These are phyloP conservation scores for Lampris incognitus DNA, from an alignment of 2,113 vertebrate genomes.

Conservation along the genomic window DNA sequence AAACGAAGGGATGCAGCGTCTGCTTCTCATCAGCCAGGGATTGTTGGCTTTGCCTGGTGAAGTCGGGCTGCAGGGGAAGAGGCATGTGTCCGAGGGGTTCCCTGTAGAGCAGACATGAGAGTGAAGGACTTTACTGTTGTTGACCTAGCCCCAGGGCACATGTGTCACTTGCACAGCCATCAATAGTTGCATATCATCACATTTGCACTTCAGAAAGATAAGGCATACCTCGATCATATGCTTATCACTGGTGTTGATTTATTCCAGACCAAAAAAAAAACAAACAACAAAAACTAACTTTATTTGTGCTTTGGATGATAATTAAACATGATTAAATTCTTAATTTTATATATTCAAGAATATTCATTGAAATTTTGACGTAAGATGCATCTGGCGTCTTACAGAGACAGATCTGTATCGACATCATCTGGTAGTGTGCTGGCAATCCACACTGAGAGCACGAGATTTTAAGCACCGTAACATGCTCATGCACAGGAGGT, in stretches of 20 bases:
- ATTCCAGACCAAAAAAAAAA: slow-evolving; percentile 2
- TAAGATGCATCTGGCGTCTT: background rate
- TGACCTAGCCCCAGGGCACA: slow-evolving; percentile 82
- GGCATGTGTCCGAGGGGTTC: slow-evolving; percentile 68
- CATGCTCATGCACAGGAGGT: background rate
- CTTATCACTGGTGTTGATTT: slow-evolving; percentile 16
- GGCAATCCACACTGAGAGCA: too few relatives aligned
- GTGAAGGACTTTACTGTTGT: slow-evolving; percentile 71
- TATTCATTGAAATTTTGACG: background rate
- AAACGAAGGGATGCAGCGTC: slow-evolving; percentile 39
- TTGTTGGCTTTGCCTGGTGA: slow-evolving; percentile 54
- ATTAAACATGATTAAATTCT: background rate
- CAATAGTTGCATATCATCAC: slow-evolving; percentile 66
- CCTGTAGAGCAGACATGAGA: slow-evolving; percentile 70
- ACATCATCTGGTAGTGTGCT: background rate
- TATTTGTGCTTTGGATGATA: background rate
- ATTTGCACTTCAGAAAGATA: slow-evolving; percentile 82
- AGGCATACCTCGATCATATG: slow-evolving; percentile 45
- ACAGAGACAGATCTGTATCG: background rate
- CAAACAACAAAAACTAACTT: background rate
- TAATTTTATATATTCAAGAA: background rate
- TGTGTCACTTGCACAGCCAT: slow-evolving; percentile 77
- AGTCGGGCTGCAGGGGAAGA: slow-evolving; percentile 53
- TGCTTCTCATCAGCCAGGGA: slow-evolving; percentile 60
- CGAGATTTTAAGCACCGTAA: background rate